phyloP scores from a whole-genome alignment of 2,797 vertebrate species.

The Iguana delicatissima region DNA sequence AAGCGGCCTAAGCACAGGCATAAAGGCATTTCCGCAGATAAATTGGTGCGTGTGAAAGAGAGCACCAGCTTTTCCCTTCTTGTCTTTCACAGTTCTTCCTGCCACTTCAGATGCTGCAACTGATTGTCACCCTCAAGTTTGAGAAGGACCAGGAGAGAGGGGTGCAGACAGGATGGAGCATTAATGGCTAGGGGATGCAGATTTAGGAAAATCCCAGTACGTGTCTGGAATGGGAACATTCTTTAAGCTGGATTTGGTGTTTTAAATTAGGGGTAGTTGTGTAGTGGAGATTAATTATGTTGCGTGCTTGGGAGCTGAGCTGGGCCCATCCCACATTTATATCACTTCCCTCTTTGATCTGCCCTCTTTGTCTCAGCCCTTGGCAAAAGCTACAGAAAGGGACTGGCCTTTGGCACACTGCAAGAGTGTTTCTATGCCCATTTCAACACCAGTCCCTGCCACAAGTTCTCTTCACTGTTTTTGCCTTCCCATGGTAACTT shows the following conservation, averaged over 20 bases:
- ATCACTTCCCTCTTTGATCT: neutral
- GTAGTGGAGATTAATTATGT: too few species aligned
- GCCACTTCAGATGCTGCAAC: neutral
- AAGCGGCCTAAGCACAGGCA: neutral
- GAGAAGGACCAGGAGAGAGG: neutral
- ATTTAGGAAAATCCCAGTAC: neutral
- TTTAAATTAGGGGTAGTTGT: neutral
- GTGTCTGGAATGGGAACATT: neutral
- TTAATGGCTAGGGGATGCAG: too few species aligned
- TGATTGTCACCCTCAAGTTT: neutral
- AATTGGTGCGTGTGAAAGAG: neutral
- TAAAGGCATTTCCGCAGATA: neutral
- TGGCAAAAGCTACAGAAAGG: neutral
- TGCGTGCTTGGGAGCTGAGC: neutral
- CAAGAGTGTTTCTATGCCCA: neutral
- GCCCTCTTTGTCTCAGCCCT: neutral
- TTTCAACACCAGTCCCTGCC: neutral
- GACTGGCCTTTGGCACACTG: neutral
- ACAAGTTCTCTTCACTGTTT: neutral
- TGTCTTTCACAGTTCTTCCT: neutral
- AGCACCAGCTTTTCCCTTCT: neutral
- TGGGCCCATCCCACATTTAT: neutral
- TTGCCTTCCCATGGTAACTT: too few species aligned
- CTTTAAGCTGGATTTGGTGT: neutral
- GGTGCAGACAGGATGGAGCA: neutral